Percentiles rank a stretch among this genome's conserved stretches.
Conservation (phyloP, 2,797 vertebrate genomes). For the Phyllotis vaccarum region DNA sequence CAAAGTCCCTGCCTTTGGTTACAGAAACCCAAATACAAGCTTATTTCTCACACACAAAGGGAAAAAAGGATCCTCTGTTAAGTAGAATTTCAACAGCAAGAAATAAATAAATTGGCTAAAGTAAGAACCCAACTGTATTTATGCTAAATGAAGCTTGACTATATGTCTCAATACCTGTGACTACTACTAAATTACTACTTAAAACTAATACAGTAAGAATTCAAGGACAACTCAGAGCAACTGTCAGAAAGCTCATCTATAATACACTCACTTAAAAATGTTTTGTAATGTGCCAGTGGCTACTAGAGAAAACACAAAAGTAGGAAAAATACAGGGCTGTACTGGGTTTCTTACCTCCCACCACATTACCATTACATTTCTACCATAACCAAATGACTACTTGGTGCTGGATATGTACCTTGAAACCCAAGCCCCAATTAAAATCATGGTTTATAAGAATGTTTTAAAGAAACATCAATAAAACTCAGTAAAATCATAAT, state of each 20-base stretch:
- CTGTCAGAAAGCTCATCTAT: neutral
- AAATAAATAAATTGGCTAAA: neutral
- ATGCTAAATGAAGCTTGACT: conserved; percentile 95
- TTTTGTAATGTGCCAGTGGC: neutral
- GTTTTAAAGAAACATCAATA: neutral
- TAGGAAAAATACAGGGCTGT: neutral
- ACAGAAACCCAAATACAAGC: conserved; percentile 47
- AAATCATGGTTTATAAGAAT: neutral
- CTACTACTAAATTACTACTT: conserved; percentile 78
- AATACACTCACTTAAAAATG: conserved; percentile 24
- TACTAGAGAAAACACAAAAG: conserved; percentile 47
- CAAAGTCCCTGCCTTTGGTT: conserved; percentile 31
- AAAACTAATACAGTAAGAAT: neutral
- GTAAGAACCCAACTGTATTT: conserved; percentile 90
- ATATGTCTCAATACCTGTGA: conserved; percentile 93
- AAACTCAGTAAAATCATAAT: neutral
- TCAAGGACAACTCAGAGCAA: conserved; percentile 34
- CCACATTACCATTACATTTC: conserved; percentile 29
- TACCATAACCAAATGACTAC: neutral
- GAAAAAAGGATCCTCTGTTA: conserved; percentile 24
- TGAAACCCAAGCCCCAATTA: conserved; percentile 8
- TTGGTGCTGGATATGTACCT: neutral
- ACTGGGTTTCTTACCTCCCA: neutral
- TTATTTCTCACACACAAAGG: neutral
- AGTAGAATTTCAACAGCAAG: conserved; percentile 23